Evolutionary conservation across 2,113 vertebrate genomes (phyloP), one percentile per base, ranked within the genome.

Genomic region (Brienomyrus brachyistius): DNA sequence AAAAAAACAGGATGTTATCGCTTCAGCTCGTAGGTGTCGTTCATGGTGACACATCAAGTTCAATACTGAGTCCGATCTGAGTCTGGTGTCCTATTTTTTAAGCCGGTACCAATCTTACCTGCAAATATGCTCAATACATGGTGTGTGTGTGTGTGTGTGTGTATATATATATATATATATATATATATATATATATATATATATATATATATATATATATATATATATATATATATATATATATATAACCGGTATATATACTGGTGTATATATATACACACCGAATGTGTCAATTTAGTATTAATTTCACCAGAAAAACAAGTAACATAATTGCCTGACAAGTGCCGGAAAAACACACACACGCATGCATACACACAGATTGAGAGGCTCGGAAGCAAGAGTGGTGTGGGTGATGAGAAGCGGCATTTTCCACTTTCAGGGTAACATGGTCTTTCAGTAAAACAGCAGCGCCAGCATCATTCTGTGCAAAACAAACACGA

Each of bases 1-100:
- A 74, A 77, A 21, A 40, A 82, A 89, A 89, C 88, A 89, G 88
- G 70, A 89, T 89, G 88, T 80, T 89, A 56, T 89, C 50, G 47
- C 51, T n/a, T 87, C 50, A 54, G 51, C 17, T 31, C 51, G 85
- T 87, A 48, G 85, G 85, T 87, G 85, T 84, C 19, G 82, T 11
- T 47, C 82, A 80, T 80, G 15, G 6, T 43, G 74, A 43, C 17
- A 80, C 35, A 19, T 80, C 4, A 15, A 80, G 13, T 17, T 40
- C 43, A 43, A 80, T 80, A 43, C 74, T 2, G 35, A 80, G 35
- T 35, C 15, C 13, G 15, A 77, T 77, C 70, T 17, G 35, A 15
- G 27, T 74, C 13, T 74, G 17, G 82, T 84, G 82, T 48, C 40
- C 45, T 84, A 48, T 3, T 40, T 84, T 77, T 77, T 40, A 35